A percentile compares a stretch with the other conserved stretches of the same genome.
These are phyloP conservation scores for Xenops minutus DNA, from an alignment of 2,797 vertebrate genomes.

Conservation along the genomic window DNA sequence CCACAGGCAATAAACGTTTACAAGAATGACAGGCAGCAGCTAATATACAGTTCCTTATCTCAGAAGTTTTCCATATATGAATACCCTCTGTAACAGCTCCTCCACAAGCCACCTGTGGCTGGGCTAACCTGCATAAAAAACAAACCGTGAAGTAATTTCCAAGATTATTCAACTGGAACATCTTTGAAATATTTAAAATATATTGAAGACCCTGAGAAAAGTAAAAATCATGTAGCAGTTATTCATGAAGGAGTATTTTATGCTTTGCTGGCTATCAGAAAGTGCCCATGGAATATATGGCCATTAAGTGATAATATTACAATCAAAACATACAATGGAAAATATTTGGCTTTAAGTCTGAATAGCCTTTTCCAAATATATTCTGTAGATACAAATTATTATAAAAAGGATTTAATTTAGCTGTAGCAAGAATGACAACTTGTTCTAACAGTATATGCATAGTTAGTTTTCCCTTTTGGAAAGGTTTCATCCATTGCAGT, in stretches of 20 bases:
- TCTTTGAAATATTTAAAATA: background rate
- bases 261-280: background rate
- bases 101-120: background rate
- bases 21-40: background rate
- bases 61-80: background rate
- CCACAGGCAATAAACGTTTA: background rate
- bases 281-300: background rate
- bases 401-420: slow-evolving; percentile 4
- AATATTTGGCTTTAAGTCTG: background rate
- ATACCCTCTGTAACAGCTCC: background rate
- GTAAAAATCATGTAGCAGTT: background rate
- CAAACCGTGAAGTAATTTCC: background rate
- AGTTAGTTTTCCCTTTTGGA: background rate
- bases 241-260: background rate
- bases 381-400: background rate
- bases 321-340: background rate
- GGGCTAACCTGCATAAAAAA: background rate
- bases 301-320: background rate
- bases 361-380: slow-evolving; percentile 24
- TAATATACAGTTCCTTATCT: background rate
- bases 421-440: background rate
- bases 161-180: background rate
- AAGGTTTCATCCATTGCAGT: background rate
- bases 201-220: background rate
- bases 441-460: background rate